Conservation (phyloP, 2,113 vertebrate species). For the Alouatta palliata region DNA sequence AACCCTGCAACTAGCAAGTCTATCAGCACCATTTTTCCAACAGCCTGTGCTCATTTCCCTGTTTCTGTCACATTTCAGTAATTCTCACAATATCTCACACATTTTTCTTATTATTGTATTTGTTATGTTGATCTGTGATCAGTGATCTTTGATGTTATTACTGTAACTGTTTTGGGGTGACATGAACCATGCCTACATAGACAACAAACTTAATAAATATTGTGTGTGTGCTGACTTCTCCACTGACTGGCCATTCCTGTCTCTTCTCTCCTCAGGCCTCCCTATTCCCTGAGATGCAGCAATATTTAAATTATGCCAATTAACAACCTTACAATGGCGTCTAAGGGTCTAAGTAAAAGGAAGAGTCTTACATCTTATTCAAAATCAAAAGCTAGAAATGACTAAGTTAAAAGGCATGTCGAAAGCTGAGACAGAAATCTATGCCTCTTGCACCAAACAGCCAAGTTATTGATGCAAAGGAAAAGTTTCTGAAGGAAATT, state of each 20-base stretch:
- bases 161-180: neutral
- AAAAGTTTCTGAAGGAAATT: neutral
- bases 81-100: neutral
- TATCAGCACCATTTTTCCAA: neutral
- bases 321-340: neutral
- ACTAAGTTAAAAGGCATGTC: neutral
- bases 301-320: neutral
- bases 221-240: neutral
- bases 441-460: neutral
- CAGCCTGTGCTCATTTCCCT: neutral
- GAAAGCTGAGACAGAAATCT: neutral
- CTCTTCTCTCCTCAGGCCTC: neutral
- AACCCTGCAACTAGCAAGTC: neutral
- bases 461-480: neutral
- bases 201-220: neutral
- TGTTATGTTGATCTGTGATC: neutral
- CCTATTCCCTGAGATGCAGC: neutral
- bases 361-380: neutral
- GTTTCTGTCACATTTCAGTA: neutral
- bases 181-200: neutral
- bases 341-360: neutral
- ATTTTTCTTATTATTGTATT: neutral
- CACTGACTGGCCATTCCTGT: neutral
- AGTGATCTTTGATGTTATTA: neutral
- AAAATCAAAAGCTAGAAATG: neutral